These are phyloP conservation scores for Poeciliopsis retropinna DNA, from an alignment of 2,113 vertebrate species.

Conservation along the genomic window DNA sequence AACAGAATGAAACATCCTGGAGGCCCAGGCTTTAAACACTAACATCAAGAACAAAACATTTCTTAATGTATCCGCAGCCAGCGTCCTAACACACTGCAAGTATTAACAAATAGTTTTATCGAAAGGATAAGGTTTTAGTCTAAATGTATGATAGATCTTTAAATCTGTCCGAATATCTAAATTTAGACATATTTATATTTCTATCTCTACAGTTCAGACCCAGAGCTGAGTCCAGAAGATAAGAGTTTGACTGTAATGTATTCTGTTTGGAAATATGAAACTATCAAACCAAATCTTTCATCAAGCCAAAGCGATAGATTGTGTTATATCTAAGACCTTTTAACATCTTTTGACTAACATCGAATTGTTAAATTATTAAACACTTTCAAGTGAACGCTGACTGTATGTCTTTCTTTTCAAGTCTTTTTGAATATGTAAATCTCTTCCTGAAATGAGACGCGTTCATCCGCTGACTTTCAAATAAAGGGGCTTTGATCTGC, in stretches of 20 bases:
- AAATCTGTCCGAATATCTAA: neutral
- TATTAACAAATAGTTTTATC: neutral
- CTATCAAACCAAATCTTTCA: neutral
- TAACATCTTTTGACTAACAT: neutral
- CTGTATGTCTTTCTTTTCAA: neutral
- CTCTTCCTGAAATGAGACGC: neutral
- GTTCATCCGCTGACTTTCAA: neutral
- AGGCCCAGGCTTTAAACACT: too few relatives aligned
- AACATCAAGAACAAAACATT: neutral
- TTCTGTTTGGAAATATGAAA: neutral
- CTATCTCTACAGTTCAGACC: neutral
- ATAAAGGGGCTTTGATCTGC: neutral
- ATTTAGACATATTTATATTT: neutral
- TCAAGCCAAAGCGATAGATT: neutral
- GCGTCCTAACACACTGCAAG: neutral
- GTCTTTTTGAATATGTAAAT: neutral
- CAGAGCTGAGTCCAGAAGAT: neutral
- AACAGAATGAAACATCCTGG: too few relatives aligned
- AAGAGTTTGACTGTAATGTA: neutral
- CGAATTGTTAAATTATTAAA: too few relatives aligned
- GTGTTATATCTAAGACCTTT: neutral
- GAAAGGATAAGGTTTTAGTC: too few relatives aligned
- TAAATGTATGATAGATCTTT: too few relatives aligned
- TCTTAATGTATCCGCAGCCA: too few relatives aligned
- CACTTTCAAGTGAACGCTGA: too few relatives aligned